Evolutionary conservation across 2,888 invertebrate genomes (phyloP), one percentile per base, ranked within the genome.

Genomic region (Pterostichus madidus): DNA sequence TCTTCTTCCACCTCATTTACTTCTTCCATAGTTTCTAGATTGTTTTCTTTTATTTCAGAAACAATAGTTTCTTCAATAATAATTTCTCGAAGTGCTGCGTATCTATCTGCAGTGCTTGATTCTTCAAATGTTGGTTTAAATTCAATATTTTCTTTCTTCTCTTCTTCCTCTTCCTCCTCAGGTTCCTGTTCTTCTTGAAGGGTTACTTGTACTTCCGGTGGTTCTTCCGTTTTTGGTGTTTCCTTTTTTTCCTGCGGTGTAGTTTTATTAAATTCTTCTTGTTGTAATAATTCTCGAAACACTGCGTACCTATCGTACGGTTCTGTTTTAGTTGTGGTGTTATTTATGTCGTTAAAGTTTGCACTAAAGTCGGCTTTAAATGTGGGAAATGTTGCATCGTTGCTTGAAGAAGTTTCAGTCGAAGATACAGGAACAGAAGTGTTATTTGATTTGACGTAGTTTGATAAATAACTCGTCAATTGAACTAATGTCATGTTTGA

Each of bases 401-500:
- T 84, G 84, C 86, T 88, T 85, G 90, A 89, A 85, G 88, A 88
- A 1, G 89, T 89, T 84, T 90, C 90, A 86, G 90, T 91, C 11
- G 89, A 89, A 6, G 86, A 83, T 15, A 56, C 61, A 86, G 17
- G 87, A 86, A 17, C 85, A 84, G 84, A 85, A 61, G 86, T 87
- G 83, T 88, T 24, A 3, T 24, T 88, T 79, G 88, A 90, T 85
- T 92, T 92, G 77, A 91, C 90, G 83, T 92, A 91, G 86, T 92
- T 92, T 0, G 96, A 93, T 32, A 97, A 91, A 88, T 96, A 96
- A 79, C 94, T 94, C 0, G 97, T 97, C 53, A 97, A 91, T 89
- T 97, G 97, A 24, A 96, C 96, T 83, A 97, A 91, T 0, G 97
- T 97, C 94, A 97, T 95, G 83, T 95, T 95, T 77, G 96, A 96